Conservation (phyloP, 2,888 invertebrate species). For the Lasius platythorax region DNA sequence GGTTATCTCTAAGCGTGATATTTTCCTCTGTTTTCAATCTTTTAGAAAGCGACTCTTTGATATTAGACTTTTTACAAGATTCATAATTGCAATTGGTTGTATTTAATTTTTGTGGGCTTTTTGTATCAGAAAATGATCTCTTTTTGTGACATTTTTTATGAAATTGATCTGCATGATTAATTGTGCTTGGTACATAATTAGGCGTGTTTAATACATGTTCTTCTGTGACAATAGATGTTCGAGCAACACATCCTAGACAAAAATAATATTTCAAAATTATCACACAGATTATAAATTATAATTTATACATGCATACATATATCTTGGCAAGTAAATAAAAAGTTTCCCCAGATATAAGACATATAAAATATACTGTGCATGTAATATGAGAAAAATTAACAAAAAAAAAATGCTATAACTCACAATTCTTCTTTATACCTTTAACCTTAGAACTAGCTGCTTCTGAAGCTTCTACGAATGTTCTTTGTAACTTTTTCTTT, state of each 20-base stretch:
- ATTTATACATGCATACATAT: conserved; percentile 58
- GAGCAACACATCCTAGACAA: conserved; percentile 48
- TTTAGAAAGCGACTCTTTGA: neutral
- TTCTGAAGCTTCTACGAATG: conserved; percentile 92
- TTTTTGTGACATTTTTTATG: neutral
- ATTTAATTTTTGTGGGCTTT: neutral
- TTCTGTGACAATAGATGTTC: conserved; percentile 36
- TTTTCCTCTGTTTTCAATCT: neutral
- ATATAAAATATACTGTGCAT: neutral
- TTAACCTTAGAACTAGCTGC: conserved; percentile 93
- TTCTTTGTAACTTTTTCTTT: conserved; percentile 89
- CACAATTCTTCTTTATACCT: conserved; percentile 87
- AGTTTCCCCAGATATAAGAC: neutral
- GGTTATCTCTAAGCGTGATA: conserved; percentile 57
- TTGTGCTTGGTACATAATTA: neutral
- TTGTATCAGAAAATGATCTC: neutral
- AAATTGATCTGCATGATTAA: neutral
- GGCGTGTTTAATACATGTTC: neutral
- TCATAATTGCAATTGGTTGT: neutral
- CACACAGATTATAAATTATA: conserved; percentile 77
- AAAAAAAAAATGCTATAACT: conserved; percentile 72
- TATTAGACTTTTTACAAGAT: neutral
- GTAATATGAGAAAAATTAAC: neutral
- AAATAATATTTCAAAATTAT: neutral
- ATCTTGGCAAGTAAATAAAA: neutral